These are phyloP conservation scores for Plebejus melissa DNA, from an alignment of 2,888 invertebrate species.

Conservation along the genomic window DNA sequence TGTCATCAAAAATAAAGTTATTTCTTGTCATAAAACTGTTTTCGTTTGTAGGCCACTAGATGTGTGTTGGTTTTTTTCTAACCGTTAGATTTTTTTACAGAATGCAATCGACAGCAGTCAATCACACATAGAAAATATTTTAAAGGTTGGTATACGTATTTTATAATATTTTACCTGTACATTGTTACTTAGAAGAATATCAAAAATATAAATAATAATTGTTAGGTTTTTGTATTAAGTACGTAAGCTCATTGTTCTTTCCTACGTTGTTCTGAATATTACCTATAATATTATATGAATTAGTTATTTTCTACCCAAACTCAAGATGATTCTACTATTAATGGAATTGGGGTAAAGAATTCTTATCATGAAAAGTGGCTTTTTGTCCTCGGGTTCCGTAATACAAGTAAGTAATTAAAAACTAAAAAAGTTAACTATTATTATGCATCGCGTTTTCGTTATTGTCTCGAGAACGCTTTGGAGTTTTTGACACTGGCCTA, in stretches of 20 bases:
- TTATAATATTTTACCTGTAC: no score
- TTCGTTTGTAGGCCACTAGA: slow-evolving; percentile 5
- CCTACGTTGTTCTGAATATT: neutral
- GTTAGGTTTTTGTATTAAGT: no score
- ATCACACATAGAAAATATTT: slow-evolving; percentile 81
- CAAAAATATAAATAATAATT: no score
- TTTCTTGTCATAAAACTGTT: neutral
- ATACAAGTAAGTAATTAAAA: neutral
- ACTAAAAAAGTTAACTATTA: slow-evolving; percentile 2
- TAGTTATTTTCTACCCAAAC: neutral
- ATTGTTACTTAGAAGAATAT: no score
- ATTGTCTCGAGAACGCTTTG: slow-evolving; percentile 22
- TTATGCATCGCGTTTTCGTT: slow-evolving; percentile 22
- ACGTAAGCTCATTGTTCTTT: neutral
- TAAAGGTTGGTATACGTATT: slow-evolving; percentile 74
- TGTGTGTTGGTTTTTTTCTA: slow-evolving; percentile 36
- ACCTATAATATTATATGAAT: neutral
- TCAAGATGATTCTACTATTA: neutral
- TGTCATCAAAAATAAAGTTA: neutral
- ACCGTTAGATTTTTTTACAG: slow-evolving; percentile 50
- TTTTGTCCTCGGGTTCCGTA: neutral
- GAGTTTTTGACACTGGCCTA: slow-evolving; percentile 18
- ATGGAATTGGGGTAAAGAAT: neutral
- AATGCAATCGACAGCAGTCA: slow-evolving; percentile 76
- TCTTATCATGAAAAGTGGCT: neutral